Conservation (phyloP, 2,113 vertebrate species). For the Baryphthengus martii region DNA sequence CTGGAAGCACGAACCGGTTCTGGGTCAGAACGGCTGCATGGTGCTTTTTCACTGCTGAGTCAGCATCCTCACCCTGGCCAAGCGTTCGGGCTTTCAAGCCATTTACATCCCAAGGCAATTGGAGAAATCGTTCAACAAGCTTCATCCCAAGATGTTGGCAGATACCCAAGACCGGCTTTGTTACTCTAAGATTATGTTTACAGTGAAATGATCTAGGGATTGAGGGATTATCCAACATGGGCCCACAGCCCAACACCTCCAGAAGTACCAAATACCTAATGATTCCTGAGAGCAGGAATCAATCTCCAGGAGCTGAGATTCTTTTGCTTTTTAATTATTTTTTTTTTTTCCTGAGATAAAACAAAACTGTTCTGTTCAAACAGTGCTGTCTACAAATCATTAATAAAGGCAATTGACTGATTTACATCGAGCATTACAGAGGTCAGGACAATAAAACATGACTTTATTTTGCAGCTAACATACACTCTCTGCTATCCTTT, state of each 20-base stretch:
- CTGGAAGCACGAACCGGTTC: background rate
- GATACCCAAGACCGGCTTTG: constrained; percentile 9
- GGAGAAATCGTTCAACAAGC: background rate
- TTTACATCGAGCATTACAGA: constrained; percentile 38
- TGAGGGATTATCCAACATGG: constrained; percentile 56
- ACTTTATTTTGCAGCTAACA: constrained; percentile 20
- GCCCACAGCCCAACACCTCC: constrained; percentile 44
- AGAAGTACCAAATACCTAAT: constrained; percentile 39
- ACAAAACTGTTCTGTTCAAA: constrained; percentile 7
- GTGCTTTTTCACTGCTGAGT: background rate
- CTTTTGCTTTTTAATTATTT: background rate
- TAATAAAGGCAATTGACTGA: constrained; percentile 41
- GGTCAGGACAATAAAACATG: constrained; percentile 45
- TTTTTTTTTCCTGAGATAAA: background rate
- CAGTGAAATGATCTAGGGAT: constrained; percentile 66
- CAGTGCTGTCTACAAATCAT: constrained; percentile 21
- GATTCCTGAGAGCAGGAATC: constrained; percentile 51
- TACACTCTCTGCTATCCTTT: constrained; percentile 1
- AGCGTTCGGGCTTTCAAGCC: background rate
- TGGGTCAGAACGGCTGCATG: background rate
- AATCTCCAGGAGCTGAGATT: background rate
- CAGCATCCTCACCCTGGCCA: background rate
- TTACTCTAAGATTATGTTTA: constrained; percentile 62
- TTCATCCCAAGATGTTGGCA: constrained; percentile 28
- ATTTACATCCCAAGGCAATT: background rate